Evolutionary conservation across 2,113 vertebrate genomes (phyloP).

Genomic region (Calyptomena viridis): DNA sequence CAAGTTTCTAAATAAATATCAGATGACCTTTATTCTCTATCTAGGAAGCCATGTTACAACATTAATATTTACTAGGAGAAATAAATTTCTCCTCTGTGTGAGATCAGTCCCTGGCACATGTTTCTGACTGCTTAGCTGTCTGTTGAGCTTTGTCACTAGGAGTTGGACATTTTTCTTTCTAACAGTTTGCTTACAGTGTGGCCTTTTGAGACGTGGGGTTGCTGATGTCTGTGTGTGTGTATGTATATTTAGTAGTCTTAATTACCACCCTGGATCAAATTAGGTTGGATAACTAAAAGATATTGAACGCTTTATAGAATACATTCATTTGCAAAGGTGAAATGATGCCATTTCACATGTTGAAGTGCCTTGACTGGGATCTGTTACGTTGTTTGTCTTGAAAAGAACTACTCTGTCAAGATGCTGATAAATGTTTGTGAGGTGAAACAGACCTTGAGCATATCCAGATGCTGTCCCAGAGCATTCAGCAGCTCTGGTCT

Average conservation of each 20-base stretch:
- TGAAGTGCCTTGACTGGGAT: not conserved
- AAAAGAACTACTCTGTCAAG: not conserved
- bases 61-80: not conserved
- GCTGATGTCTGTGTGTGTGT: fast-evolving
- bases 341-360: not conserved
- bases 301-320: not conserved
- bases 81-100: not conserved
- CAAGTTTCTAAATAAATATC: not conserved
- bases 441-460: not conserved
- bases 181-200: not conserved
- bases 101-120: not conserved
- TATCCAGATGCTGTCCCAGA: not conserved
- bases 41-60: not conserved
- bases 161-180: not conserved
- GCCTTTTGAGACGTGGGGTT: not conserved
- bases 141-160: not conserved
- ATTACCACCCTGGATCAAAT: not conserved
- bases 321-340: not conserved
- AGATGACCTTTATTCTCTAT: not conserved
- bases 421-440: not conserved
- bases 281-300: not conserved
- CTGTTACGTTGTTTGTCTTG: not conserved
- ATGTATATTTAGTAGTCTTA: not conserved
- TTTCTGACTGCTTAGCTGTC: not conserved
- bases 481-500: not conserved